Base-by-base conservation (phyloP, 1,140 invertebrate species). In the Drosophila fuyamai region DNA sequence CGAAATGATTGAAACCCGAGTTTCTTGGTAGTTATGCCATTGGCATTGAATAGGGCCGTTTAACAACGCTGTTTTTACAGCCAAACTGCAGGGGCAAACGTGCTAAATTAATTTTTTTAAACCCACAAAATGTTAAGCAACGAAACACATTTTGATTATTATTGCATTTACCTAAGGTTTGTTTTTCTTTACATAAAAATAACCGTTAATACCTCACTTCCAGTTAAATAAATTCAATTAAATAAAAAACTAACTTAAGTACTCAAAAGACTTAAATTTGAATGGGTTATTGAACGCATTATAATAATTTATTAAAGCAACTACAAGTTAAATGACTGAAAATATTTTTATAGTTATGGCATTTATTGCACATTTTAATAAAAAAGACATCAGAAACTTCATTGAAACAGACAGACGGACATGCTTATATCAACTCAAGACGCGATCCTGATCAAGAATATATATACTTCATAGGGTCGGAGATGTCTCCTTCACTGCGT, bases 11-110 rank as follows among this genome's bases (percentile, higher is more conserved):
- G 53, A 41, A 72, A 36, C 12, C 47, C 18, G 32, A 66, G 65
- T 27, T 27, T 70, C 61, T 68, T 48, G 9, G 16, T 14, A 57
- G 65, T 54, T 47, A 29, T 56, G 63, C 27, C 50, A 40, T 67
- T 70, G 68, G 36, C 65, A 57, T 58, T 57, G 27, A 56, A 41
- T 32, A 23, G 67, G 14, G n/a, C 23, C 66, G 12, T 58, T 29
- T 32, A 58, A 27, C 14, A 43, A n/a, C 36, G 18, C 36, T 32
- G 56, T 58, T 48, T 70, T 70, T 18, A 36, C 5, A n/a, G 6
- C 29, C 47, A 18, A 66, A 44, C 36, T 67, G 61, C 46, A 51
- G 29, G 14, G 43, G 9, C 9, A 18, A 51, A 67, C 62, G 61
- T 68, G 65, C 27, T 40, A 36, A 43, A 54, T 54, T 35, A 4